Percentiles rank a stretch among this genome's conserved stretches.
Evolutionary conservation across 2,113 vertebrate species (phyloP).

Genomic region (Axis porcinus): DNA sequence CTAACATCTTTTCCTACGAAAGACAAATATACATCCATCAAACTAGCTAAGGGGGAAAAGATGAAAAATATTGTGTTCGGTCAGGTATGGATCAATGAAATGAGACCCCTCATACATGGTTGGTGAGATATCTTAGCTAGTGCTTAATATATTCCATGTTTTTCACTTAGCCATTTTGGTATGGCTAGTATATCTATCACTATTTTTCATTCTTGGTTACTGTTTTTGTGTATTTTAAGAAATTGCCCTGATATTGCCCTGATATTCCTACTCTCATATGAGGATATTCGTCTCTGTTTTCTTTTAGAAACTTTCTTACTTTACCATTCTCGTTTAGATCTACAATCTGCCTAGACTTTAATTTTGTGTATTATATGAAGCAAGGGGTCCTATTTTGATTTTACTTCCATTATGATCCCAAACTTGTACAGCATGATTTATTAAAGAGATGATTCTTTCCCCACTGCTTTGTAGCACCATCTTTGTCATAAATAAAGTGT

Average conservation of each 20-base stretch:
- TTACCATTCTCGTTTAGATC: neutral
- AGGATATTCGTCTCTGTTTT: neutral
- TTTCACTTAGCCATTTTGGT: neutral
- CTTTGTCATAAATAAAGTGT: neutral
- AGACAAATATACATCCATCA: neutral
- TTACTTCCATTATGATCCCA: neutral
- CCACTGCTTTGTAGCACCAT: no score
- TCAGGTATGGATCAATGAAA: neutral
- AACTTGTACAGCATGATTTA: neutral
- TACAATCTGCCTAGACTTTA: neutral
- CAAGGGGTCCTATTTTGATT: neutral
- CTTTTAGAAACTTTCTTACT: neutral
- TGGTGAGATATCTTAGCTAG: neutral
- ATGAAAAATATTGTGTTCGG: neutral
- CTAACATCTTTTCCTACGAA: neutral
- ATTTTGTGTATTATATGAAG: neutral
- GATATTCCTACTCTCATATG: neutral
- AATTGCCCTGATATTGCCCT: neutral
- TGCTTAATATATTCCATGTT: neutral
- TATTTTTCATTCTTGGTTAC: neutral
- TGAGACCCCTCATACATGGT: neutral
- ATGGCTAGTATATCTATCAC: neutral
- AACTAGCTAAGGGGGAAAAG: neutral
- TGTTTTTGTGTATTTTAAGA: neutral
- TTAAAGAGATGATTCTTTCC: neutral